phyloP scores from a whole-genome alignment of 2,113 vertebrate genomes.

The Cichladusa arquata region DNA sequence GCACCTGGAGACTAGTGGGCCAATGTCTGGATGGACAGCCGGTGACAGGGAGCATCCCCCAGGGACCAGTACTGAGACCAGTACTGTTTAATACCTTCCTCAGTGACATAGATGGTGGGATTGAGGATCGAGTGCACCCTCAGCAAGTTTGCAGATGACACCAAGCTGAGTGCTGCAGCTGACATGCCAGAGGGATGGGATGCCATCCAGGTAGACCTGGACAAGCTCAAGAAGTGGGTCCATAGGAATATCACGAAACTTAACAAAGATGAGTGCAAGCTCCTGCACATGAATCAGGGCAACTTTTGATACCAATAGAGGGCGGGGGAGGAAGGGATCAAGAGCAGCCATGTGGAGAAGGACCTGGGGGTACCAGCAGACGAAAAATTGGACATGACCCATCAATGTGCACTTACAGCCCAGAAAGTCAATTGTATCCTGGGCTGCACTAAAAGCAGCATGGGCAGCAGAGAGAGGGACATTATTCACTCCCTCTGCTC shows the following conservation, averaged over 20 bases:
- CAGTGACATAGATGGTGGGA: background rate
- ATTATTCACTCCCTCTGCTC: background rate
- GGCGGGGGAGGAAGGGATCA: background rate
- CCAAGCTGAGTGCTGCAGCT: background rate
- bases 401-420: background rate
- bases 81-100: background rate
- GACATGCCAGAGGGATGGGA: background rate
- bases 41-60: background rate
- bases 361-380: background rate
- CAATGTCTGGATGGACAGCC: background rate
- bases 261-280: background rate
- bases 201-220: background rate
- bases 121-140: fast-evolving
- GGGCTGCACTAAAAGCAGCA: fast-evolving
- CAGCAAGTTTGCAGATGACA: background rate
- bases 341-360: background rate
- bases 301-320: background rate
- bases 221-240: background rate
- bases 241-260: background rate
- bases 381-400: background rate
- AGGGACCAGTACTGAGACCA: fast-evolving
- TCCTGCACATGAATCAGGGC: background rate
- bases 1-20: background rate
- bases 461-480: background rate
- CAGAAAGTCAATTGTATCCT: background rate